A percentile compares a stretch with the other conserved stretches of the same genome.
Evolutionary conservation across 2,888 invertebrate species (phyloP).

Genomic region (Phortica okadai): DNA sequence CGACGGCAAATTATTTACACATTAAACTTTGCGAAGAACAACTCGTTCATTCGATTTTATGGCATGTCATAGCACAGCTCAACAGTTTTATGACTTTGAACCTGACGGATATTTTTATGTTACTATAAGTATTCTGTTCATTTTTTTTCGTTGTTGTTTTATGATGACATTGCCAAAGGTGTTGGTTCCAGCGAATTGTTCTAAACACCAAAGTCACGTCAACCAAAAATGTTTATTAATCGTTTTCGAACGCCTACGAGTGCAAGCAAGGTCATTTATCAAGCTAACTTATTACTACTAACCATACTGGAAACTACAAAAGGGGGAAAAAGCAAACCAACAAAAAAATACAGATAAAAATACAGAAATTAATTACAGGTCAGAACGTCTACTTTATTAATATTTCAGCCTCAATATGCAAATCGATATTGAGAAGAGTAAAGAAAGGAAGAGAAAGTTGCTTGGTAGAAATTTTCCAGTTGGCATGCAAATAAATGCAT

Average conservation of each 20-base stretch:
- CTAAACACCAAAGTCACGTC: background rate
- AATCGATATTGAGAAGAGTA: too few relatives aligned
- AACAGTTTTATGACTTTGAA: conserved; percentile 16
- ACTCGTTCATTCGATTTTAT: background rate
- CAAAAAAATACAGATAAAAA: too few relatives aligned
- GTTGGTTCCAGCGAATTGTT: background rate
- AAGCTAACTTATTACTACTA: conserved; percentile 9
- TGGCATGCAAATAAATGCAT: conserved; percentile 8
- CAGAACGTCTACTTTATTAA: too few relatives aligned
- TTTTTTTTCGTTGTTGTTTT: background rate
- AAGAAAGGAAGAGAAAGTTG: too few relatives aligned
- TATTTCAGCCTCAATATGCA: too few relatives aligned
- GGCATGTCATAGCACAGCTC: background rate
- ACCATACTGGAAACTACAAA: background rate
- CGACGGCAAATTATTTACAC: background rate
- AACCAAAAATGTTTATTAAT: conserved; percentile 17
- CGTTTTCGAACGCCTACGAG: conserved; percentile 7
- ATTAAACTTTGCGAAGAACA: background rate
- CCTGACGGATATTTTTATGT: background rate
- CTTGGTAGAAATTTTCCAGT: background rate
- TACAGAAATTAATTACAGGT: too few relatives aligned
- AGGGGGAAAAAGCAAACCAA: too few relatives aligned
- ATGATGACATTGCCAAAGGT: background rate
- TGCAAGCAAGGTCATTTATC: conserved; percentile 3
- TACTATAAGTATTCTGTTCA: background rate